phyloP scores from a whole-genome alignment of 1,140 invertebrate species.

The Schlechtendalia chinensis region DNA sequence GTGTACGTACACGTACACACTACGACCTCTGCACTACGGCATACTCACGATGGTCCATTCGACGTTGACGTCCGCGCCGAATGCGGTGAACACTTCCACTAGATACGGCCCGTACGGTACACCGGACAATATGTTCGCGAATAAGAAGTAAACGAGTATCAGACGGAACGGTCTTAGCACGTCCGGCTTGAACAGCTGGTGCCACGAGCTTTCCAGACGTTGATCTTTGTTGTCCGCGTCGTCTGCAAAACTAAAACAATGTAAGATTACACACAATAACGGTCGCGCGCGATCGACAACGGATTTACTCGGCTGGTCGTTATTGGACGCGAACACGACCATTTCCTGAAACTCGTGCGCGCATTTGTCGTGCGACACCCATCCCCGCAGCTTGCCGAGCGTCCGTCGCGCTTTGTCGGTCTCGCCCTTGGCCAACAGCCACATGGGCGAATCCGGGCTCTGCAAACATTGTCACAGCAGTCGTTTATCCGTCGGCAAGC shows the following conservation, averaged over 20 bases:
- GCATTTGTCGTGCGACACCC: constrained; percentile 58
- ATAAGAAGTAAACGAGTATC: constrained; percentile 23
- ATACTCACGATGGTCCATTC: constrained; percentile 23
- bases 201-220: neutral
- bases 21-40: no score
- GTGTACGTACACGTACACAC: no score
- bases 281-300: neutral
- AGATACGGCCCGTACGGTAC: constrained; percentile 8
- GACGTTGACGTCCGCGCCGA: neutral
- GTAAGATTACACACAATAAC: neutral
- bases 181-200: constrained; percentile 10
- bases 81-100: neutral
- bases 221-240: neutral
- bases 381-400: constrained; percentile 60
- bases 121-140: constrained; percentile 27
- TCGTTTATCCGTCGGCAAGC: neutral
- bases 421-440: constrained; percentile 61
- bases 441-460: constrained; percentile 69
- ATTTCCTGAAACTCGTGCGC: constrained; percentile 59
- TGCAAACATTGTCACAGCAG: no score
- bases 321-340: constrained; percentile 50
- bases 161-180: constrained; percentile 31
- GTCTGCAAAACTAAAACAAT: neutral
- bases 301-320: neutral
- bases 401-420: constrained; percentile 59